Evolutionary conservation across 2,797 vertebrate species (phyloP).

Genomic region (Nasua narica): DNA sequence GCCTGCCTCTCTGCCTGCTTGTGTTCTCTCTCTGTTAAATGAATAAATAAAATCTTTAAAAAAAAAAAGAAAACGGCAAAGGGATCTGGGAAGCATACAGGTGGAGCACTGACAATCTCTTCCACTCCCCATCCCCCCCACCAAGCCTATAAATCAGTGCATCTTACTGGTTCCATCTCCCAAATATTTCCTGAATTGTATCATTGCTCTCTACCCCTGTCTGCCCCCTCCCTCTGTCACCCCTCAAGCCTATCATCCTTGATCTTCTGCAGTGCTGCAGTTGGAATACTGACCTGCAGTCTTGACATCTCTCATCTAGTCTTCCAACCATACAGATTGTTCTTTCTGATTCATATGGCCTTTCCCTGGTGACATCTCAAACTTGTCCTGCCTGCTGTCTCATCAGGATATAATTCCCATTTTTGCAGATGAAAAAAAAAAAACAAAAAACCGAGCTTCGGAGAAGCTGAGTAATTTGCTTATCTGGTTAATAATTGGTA

Average conservation of each 20-base stretch:
- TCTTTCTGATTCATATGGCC: not conserved
- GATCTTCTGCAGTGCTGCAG: not conserved
- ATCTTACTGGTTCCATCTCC: not conserved
- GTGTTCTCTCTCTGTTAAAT: too few relatives aligned
- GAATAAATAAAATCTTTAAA: too few relatives aligned
- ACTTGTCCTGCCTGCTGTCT: not conserved
- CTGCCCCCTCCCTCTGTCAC: too few relatives aligned
- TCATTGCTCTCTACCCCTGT: not conserved
- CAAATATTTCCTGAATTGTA: not conserved
- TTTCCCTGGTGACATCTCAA: not conserved
- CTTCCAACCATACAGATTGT: not conserved
- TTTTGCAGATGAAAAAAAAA: not conserved
- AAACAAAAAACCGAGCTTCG: not conserved
- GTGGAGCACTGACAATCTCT: not conserved
- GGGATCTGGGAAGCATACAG: not conserved
- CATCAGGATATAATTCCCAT: not conserved
- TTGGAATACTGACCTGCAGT: not conserved
- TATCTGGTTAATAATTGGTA: not conserved
- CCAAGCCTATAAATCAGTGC: not conserved
- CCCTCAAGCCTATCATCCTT: not conserved
- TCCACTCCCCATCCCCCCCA: fast-evolving
- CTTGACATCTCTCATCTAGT: not conserved
- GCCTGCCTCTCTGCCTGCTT: too few relatives aligned
- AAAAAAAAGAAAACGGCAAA: not conserved
- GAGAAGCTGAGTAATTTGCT: not conserved